A percentile compares a stretch with the other conserved stretches of the same genome.
phyloP scores from a whole-genome alignment of 2,797 vertebrate species.

The Sebastes kiyomatsui region DNA sequence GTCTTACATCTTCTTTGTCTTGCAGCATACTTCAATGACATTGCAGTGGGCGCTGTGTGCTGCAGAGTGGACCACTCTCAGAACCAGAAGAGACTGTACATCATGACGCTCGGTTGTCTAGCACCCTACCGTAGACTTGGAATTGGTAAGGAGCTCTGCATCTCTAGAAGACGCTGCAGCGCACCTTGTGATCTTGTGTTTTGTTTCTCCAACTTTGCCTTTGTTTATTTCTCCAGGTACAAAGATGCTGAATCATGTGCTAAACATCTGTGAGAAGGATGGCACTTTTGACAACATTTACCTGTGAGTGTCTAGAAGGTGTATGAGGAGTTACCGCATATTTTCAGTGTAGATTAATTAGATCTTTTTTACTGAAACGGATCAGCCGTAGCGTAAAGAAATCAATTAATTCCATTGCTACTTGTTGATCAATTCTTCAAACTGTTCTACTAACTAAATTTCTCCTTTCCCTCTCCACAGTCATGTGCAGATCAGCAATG shows the following conservation, averaged over 20 bases:
- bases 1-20: constrained; percentile 17
- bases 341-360: background rate
- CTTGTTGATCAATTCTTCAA: background rate
- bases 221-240: constrained; percentile 84
- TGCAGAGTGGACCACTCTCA: constrained; percentile 99
- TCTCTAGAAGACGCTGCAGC: background rate
- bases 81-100: constrained; percentile 99
- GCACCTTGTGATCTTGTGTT: background rate
- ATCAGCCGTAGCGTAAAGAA: background rate
- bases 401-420: background rate
- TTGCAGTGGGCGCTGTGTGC: constrained; percentile 97
- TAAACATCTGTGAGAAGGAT: constrained; percentile 99
- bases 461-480: constrained; percentile 70
- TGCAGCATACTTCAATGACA: constrained; percentile 99
- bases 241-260: constrained; percentile 99
- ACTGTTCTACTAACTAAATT: background rate
- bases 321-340: background rate
- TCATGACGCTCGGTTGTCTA: constrained; percentile 99
- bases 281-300: constrained; percentile 99
- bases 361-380: no score
- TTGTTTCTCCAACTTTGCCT: background rate
- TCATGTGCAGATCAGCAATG: constrained; percentile 99
- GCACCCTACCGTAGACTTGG: constrained; percentile 98
- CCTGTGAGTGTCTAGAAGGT: constrained; percentile 88
- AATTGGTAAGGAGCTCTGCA: constrained; percentile 87